These are phyloP conservation scores for Hydractinia echinata DNA, from an alignment of 30 jellyfish, hydroid and myxozoan species.

Conservation along the genomic window DNA sequence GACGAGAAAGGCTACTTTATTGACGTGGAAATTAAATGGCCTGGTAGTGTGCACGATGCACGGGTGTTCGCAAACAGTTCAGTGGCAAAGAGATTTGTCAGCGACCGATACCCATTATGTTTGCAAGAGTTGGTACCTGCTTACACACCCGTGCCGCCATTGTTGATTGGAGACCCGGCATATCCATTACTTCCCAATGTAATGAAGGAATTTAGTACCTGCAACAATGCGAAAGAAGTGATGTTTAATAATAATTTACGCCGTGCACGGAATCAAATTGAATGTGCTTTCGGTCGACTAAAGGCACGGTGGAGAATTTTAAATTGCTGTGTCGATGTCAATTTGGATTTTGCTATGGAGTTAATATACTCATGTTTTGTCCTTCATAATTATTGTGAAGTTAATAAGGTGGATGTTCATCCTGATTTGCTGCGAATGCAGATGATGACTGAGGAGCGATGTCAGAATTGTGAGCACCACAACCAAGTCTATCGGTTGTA, in stretches of 20 bases:
- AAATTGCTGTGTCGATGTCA: background rate
- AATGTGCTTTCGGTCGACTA: background rate
- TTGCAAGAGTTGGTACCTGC: constrained; percentile 38
- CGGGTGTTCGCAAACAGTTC: constrained; percentile 43
- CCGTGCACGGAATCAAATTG: constrained; percentile 5
- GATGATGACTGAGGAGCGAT: no score
- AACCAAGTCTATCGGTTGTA: no score
- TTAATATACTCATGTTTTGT: no score
- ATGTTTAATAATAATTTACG: constrained; percentile 6
- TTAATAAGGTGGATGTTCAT: no score
- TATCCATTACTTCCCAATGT: background rate
- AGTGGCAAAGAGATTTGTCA: constrained; percentile 27
- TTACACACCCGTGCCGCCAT: constrained; percentile 46
- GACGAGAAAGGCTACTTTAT: constrained; percentile 41
- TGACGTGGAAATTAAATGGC: no score
- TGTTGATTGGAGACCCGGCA: constrained; percentile 63
- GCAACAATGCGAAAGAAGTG: background rate
- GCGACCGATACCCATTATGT: constrained; percentile 31
- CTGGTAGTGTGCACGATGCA: no score
- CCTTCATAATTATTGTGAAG: no score
- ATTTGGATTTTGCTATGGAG: background rate
- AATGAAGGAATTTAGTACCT: no score
- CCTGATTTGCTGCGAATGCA: no score
- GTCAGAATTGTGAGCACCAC: no score
- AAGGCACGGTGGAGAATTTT: constrained; percentile 20